Base-by-base conservation (phyloP, 1,140 invertebrate genomes). In the Drosophila persimilis region DNA sequence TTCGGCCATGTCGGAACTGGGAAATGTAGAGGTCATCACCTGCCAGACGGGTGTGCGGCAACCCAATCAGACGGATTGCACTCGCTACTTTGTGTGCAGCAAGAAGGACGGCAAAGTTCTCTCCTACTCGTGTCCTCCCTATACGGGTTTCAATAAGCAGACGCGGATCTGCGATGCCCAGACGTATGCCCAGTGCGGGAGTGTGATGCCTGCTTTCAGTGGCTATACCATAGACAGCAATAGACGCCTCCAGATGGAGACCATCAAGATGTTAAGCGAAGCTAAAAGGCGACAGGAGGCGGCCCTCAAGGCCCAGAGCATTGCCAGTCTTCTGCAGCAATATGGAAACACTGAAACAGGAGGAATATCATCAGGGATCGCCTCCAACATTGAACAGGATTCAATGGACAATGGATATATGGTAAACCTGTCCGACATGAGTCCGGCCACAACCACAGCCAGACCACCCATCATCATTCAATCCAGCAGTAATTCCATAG, bases 81-180 rank as follows among this genome's bases (percentile, higher is more conserved):
- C 80, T 0, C 92, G 89, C n/a, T 93, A 93, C 62, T 93, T 93
- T 57, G 91, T 90, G 0, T 93, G 93, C 59, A 92, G 92, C 57
- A 91, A 92, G 20, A 91, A 91, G 70, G 90, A 84, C 35, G 91
- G 92, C 20, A 83, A 86, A 46, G 74, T 93, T 0, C 53, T 90
- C 0, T 90, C 92, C 31, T 93, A 93, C 64, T 89, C 90, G 2
- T 93, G 93, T 73, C 93, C 93, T 0, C 72, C 83, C 6, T 90
- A 92, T 15, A 93, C 93, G 0, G 93, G 91, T 0, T 93, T 93
- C 54, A 93, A 93, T 63, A 59, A 78, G 44, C 78, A 90, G 26
- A 91, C 86, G 9, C 90, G 90, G 58, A 90, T 92, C 3, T 93
- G 93, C 47, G 93, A 93, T 57, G 78, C 79, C 1, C 65, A 85